Base-by-base conservation (phyloP, 2,888 invertebrate genomes). In the Timandra comae region DNA sequence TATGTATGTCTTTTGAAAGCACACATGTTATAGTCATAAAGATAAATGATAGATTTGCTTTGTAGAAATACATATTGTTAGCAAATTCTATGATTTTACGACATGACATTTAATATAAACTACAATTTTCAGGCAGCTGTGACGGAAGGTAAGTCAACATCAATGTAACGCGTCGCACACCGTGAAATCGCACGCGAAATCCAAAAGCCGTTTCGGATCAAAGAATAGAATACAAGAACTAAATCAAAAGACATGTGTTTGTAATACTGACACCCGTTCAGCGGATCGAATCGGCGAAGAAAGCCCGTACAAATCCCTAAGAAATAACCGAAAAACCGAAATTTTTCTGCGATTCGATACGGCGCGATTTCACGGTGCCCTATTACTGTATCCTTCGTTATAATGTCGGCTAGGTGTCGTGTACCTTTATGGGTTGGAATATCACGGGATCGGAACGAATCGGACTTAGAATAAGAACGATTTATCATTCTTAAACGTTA, bases 301-400 rank as follows among this genome's bases (percentile, higher is more conserved):
- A 86, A 86, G 80, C 69, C 85, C 84, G 82, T 86, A 76, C 76
- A 85, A 86, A 86, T 86, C 78, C 72, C 60, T 76, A 82, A 86
- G 86, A 86, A 86, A 85, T 80, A 81, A 86, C 84, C 86, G 86
- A 85, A 80, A 85, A 86, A 86, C 86, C 86, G 78, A 79, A 80
- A 86, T 84, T 82, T 85, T 86, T 82, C 84, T 77, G 84, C 82
- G 65, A 86, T 86, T 86, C 80, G 86, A 62, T 66, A 69, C 84
- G 71, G 64, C 49, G 46, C 49, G 80, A 85, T 85, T 85, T 82
- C 81, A 82, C 76, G 82, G 75, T 67, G 47, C 68, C 72, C 73
- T 77, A 74, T 80, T 78, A 70, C 71, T 48, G 61, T 49, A 56
- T 73, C 73, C 72, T 63, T 58, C 59, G 49, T 37, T 45, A 30